phyloP scores from a whole-genome alignment of 1,140 invertebrate genomes.

The Ylistrum balloti region DNA sequence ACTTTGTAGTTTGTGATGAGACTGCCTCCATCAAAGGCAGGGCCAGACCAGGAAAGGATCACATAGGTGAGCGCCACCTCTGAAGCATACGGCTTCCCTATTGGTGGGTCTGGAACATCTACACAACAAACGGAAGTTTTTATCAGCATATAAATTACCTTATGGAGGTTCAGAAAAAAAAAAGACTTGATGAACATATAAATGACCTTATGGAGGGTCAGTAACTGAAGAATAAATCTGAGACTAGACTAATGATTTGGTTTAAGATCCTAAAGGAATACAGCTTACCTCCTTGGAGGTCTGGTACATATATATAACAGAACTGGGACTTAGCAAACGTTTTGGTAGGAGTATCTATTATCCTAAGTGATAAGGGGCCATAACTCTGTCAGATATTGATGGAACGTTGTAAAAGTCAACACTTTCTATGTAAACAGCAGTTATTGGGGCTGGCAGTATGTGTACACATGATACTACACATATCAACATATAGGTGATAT shows the following conservation, averaged over 20 bases:
- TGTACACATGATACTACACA: neutral
- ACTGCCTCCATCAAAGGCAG: constrained; percentile 90
- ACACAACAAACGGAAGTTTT: too few relatives aligned
- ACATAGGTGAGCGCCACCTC: constrained; percentile 87
- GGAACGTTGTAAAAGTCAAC: constrained; percentile 9
- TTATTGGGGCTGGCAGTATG: neutral
- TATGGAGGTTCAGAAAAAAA: too few relatives aligned
- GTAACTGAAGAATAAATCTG: too few relatives aligned
- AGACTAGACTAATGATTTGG: too few relatives aligned
- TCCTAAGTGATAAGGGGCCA: neutral
- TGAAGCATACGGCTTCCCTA: constrained; percentile 88
- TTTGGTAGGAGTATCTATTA: neutral
- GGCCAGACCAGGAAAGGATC: constrained; percentile 90
- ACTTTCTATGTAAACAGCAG: neutral
- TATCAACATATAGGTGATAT: neutral
- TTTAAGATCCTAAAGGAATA: too few relatives aligned
- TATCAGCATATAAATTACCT: too few relatives aligned
- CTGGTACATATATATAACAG: too few relatives aligned
- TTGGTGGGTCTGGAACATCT: constrained; percentile 87
- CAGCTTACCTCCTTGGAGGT: constrained; percentile 89
- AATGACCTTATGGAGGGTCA: too few relatives aligned
- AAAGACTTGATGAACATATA: too few relatives aligned
- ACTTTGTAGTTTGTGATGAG: constrained; percentile 90
- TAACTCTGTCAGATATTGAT: constrained; percentile 29
- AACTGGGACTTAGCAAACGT: neutral